A percentile compares a stretch with the other conserved stretches of the same genome.
Evolutionary conservation across 1,140 invertebrate species (phyloP).

Genomic region (Brachystomella parvula): DNA sequence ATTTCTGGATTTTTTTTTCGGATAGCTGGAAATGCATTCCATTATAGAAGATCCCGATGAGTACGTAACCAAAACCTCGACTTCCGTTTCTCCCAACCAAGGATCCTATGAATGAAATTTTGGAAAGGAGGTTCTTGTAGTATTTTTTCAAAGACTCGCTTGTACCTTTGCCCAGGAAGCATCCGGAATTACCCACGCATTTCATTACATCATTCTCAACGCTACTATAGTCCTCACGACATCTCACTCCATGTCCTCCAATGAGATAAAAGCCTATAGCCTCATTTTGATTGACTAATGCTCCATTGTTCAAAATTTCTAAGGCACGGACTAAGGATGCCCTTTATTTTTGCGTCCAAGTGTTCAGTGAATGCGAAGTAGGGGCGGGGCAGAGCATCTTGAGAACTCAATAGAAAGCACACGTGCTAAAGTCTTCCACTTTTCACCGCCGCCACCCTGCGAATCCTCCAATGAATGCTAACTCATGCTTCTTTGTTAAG

Average conservation of each 20-base stretch:
- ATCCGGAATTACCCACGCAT: background rate
- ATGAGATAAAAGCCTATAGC: background rate
- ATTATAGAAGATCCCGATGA: constrained; percentile 5
- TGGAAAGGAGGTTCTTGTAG: background rate
- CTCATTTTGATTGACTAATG: constrained; percentile 4
- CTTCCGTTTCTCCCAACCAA: constrained; percentile 32
- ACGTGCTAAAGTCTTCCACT: constrained; percentile 4
- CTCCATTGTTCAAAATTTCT: constrained; percentile 1
- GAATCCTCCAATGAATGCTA: background rate
- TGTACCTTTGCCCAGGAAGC: background rate
- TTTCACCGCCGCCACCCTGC: too few species aligned
- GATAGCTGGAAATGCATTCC: background rate
- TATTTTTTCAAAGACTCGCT: background rate
- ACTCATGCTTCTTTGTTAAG: background rate
- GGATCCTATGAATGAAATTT: constrained; percentile 17
- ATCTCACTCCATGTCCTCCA: background rate
- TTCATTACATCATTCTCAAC: background rate
- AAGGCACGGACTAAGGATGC: background rate
- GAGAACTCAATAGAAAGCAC: background rate
- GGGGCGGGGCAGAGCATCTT: background rate
- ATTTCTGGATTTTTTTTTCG: background rate
- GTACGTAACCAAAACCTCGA: constrained; percentile 39
- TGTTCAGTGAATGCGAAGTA: constrained; percentile 1
- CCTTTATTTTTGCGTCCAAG: background rate
- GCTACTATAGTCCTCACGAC: background rate